Evolutionary conservation across 2,888 invertebrate genomes (phyloP), one percentile per base, ranked within the genome.

Genomic region (Ichneumoninae sp.): DNA sequence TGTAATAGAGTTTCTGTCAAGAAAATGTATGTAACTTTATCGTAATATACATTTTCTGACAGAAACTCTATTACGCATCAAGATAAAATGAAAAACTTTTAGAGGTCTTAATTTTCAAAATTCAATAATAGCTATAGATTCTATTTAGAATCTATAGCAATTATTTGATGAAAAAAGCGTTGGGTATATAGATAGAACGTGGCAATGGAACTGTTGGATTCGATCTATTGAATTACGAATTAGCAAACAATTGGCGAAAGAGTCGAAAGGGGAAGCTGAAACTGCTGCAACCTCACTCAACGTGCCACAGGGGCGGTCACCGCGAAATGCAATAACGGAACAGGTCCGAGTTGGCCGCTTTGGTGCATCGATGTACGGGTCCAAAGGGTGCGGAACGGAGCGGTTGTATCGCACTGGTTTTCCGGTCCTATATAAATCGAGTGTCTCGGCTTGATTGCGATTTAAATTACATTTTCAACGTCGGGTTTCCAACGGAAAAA

Each of bases 171-270:
- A 19, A 36, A 26, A 19, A 33, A 60, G 30, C 6, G 19, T 8
- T 44, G 13, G 36, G 22, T 33, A 44, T 44, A 16, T 68, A 33
- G 16, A 65, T 19, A n/a, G 26, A 80, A 47, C 57, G 40, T 30
- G 36, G 44, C 36, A 76, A 73, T 81, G 44, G 36, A 60, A 60
- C 44, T 60, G 73, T 22, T 47, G 33, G 50, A 47, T 50, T 73
- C 54, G 75, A 75, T 85, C 75, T 74, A 71, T 75, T 81, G 57
- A 81, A 85, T 85, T 66, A 75, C 78, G 65, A 85, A 79, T 65
- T 79, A 30, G 75, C 79, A 71, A 85, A 82, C 85, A 79, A 85
- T 85, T 71, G 78, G 78, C 82, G 33, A 79, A 85, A 85, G 74
- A 84, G 54, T 63, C 52, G 65, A 66, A 75, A 66, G 52, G 30